Base-by-base conservation (phyloP, 2,113 vertebrate species). In the Tamias sibiricus region DNA sequence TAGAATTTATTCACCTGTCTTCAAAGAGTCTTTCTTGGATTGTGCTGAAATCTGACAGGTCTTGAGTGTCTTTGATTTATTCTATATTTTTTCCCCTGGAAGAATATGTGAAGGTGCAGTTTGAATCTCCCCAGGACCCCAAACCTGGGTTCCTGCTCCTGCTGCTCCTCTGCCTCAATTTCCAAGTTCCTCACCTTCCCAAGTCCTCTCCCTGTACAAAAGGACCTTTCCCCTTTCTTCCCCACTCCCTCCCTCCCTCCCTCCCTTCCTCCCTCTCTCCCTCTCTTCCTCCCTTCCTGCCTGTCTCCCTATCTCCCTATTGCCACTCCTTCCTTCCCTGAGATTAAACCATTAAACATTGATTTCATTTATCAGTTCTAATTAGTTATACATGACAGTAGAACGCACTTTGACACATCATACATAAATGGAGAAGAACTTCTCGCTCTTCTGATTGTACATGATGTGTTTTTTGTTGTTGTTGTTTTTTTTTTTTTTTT, bases 191-290 rank as follows among this genome's bases (percentile, higher is more conserved):
- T 54, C 28, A 24, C 6, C 74, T 49, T 8, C 54, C 28, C 28
- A 26, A 26, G 44, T 47, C 7, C 35, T 10, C 22, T 17, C 42
- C 8, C 37, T 0, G 1, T 6, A 12, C 64, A 7, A n/a, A 17
- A 66, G 30, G 12, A 4, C 11, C 30, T 17, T 8, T 49, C 19
- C 17, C 35, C 8, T 28, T 10, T 37, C 24, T 32, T 22, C 6
- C 97, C 96, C 95, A 96, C 13, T 30, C 14, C 47, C 24, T 32
- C 28, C 6, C 97, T 97, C 95, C 97, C 13, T 30, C 14, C 28
- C 26, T 10, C 37, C 37, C 32, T 22, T 9, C 37, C 30, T 32
- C 28, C 6, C 97, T 97, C 93, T 96, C 13, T 32, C 28, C 28
- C 28, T 11, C 32, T 32, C 26, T 16, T 92, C 86, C 49, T 8